These are phyloP conservation scores for Gallinago paraguaiae DNA, from an alignment of 2,113 vertebrate species.

Conservation along the genomic window DNA sequence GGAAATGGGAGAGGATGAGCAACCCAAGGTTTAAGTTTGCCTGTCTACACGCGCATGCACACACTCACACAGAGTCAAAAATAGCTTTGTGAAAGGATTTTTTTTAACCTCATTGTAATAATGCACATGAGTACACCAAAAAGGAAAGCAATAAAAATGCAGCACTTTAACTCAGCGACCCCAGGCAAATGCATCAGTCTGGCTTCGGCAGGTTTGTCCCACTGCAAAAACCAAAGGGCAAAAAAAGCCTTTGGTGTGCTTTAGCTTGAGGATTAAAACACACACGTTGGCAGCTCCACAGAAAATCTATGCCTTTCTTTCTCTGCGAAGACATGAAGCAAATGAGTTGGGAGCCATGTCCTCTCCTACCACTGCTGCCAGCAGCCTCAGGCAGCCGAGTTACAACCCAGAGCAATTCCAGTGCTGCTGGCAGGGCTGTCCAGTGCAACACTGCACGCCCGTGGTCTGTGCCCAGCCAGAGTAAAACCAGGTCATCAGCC, in stretches of 20 bases:
- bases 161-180: neutral
- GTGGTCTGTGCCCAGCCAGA: rapidly evolving
- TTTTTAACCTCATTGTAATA: neutral
- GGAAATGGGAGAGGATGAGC: slow-evolving; percentile 32
- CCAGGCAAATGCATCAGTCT: neutral
- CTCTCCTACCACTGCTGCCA: neutral
- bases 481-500: neutral
- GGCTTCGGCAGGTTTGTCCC: neutral
- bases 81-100: neutral
- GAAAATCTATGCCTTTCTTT: neutral
- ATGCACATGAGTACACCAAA: neutral
- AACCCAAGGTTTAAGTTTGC: slow-evolving; percentile 13
- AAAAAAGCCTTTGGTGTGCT: neutral
- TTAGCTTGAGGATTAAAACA: neutral
- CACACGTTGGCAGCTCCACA: rapidly evolving
- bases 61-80: neutral
- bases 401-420: neutral
- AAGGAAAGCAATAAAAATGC: neutral
- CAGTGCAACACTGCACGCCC: rapidly evolving
- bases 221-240: neutral
- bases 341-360: neutral
- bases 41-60: neutral
- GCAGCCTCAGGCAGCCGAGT: neutral
- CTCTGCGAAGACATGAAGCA: neutral
- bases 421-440: neutral